A percentile compares a stretch with the other conserved stretches of the same genome.
phyloP scores from a whole-genome alignment of 2,888 invertebrate genomes.

The Trisateles emortualis region DNA sequence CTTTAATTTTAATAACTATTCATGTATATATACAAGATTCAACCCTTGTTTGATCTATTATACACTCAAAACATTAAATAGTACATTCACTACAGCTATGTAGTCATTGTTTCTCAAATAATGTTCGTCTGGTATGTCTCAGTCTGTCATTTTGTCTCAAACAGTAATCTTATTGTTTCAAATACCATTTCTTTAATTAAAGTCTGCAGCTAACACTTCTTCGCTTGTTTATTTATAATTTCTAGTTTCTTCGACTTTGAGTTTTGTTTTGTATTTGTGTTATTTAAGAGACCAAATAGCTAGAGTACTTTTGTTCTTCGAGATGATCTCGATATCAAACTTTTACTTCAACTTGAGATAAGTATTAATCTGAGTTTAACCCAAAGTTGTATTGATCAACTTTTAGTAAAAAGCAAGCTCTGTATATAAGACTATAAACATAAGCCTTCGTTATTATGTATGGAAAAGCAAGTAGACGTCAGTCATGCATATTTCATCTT shows the following conservation, averaged over 20 bases:
- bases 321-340: too few species aligned
- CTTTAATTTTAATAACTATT: too few species aligned
- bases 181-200: conserved; percentile 23
- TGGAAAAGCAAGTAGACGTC: too few species aligned
- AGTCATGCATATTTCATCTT: too few species aligned
- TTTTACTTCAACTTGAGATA: too few species aligned
- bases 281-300: too few species aligned
- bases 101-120: neutral
- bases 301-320: too few species aligned
- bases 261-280: neutral
- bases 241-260: neutral
- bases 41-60: conserved; percentile 4
- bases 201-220: conserved; percentile 4
- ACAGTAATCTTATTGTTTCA: conserved; percentile 18
- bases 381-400: too few species aligned
- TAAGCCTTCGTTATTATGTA: too few species aligned
- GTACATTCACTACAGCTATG: neutral
- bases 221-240: neutral
- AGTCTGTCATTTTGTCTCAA: conserved; percentile 11
- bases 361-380: too few species aligned
- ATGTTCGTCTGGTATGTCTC: conserved; percentile 23
- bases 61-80: neutral
- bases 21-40: neutral
- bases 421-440: too few species aligned
- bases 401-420: too few species aligned